Conservation (phyloP, 1,140 invertebrate genomes). For the Hypsibius dujardini region DNA sequence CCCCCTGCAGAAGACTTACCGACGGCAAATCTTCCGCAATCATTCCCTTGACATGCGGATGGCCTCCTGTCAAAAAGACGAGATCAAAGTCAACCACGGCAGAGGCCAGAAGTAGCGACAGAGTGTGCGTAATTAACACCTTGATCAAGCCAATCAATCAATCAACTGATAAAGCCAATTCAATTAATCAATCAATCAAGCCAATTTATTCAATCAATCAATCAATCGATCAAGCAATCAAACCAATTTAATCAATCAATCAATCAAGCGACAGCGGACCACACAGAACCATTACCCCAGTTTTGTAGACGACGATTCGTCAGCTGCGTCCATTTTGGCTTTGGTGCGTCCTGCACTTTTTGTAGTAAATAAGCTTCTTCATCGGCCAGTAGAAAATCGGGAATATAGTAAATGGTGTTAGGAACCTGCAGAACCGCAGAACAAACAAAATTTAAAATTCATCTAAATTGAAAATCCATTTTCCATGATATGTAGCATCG, state of each 20-base stretch:
- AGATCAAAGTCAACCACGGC: conserved; percentile 3
- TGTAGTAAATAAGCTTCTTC: conserved; percentile 55
- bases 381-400: conserved; percentile 63
- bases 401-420: conserved; percentile 60
- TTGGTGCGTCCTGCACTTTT: conserved; percentile 55
- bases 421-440: conserved; percentile 41
- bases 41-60: conserved; percentile 82
- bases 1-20: conserved; percentile 30
- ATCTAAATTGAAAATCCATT: no score
- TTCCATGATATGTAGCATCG: no score
- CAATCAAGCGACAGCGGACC: conserved; percentile 21
- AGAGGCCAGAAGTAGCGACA: no score
- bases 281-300: conserved; percentile 48
- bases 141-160: no score
- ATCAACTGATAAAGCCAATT: no score
- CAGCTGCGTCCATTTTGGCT: conserved; percentile 88
- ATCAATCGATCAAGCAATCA: not conserved
- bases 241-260: not conserved
- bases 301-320: conserved; percentile 77
- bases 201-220: not conserved
- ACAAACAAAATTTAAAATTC: no score
- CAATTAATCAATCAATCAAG: no score
- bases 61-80: conserved; percentile 39
- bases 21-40: conserved; percentile 67
- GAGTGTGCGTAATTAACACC: no score